Base-by-base conservation (phyloP, 2,113 vertebrate species). In the Bombycilla garrulus region DNA sequence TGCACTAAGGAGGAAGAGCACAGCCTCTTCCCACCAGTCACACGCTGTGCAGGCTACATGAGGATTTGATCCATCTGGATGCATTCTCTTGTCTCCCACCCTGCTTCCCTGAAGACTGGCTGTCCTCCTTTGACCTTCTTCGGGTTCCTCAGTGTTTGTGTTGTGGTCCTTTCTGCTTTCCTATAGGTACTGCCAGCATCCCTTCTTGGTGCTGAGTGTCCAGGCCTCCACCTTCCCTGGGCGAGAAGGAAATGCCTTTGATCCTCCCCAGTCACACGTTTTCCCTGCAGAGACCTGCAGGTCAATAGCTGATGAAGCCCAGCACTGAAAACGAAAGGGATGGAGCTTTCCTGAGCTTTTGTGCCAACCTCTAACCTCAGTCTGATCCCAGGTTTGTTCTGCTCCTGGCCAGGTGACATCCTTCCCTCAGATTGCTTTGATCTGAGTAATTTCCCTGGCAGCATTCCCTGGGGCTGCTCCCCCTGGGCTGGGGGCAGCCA, bases 71-170 rank as follows among this genome's bases (percentile, higher is more conserved):
- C 90, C 92, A 81, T 70, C 71, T 92, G 90, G 40, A 28, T 77
- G 38, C 0, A 0, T 51, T 51, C 67, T 90, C 60, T 53, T 35
- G 44, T 94, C 88, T 96, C 79, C 85, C 60, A 35, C 53, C 21
- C 48, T 0, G 0, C 40, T 73, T 86, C 58, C 42, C 53, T 79
- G 48, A 67, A 67, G 48, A 11, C 2, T 56, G n/a, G 9, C 53
- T 93, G 64, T 94, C 79, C 81, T 93, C 76, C 47, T 90, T 53
- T 92, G 80, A 86, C 86, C n/a, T 74, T 31, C 56, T 72, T 50
- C 2, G 10, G 13, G 40, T 18, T 78, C 65, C 80, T 86, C 44
- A 29, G 36, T 36, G 35, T 71, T 82, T 51, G 11, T 72, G n/a
- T 14, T 86, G 44, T 88, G 56, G 35, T 56, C 13, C 11, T 17